Evolutionary conservation across 2,113 vertebrate genomes (phyloP), one percentile per base, ranked within the genome.

Genomic region (Dunckerocampus dactyliophorus): DNA sequence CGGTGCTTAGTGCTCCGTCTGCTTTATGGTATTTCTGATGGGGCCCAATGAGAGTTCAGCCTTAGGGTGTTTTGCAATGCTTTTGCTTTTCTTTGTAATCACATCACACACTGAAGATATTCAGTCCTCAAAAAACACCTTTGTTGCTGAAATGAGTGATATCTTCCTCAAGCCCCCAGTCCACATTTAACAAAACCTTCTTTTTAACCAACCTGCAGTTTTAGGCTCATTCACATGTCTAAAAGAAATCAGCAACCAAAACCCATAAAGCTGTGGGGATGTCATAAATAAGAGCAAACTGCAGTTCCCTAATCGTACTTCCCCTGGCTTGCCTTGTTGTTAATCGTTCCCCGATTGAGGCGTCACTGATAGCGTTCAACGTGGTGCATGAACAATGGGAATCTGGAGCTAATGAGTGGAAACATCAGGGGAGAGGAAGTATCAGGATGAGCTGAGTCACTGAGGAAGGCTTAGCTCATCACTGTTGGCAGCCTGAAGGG

Each of bases 241-340:
- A 63, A 68, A 76, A 77, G 24, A 34, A 34, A 78, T 80, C 76
- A 64, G 59, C 72, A 49, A 74, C 65, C 67, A 76, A 75, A 82
- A 78, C 62, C 72, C 66, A 82, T 79, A 80, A 56, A 74, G 83
- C 79, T 74, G 66, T 46, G 68, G 77, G 82, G 64, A 51, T 61
- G 75, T 59, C 72, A 76, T 76, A 79, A 80, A 76, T 53, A 72
- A 66, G 59, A 75, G 59, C 63, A 71, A 67, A 72, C 61, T 65
- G 71, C 71, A 69, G 63, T 63, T 28, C 34, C 65, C 51, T 47
- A 19, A 50, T 74, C 59, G 70, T 73, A 13, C 66, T 70, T 81
- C 84, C 71, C 60, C 57, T 47, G 65, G 59, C 67, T 71, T 62
- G 62, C 47, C 79, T 77, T 20, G 49, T 77, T 42, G 49, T 69